Conservation (phyloP, 2,113 vertebrate species). For the Apeltes quadracus region DNA sequence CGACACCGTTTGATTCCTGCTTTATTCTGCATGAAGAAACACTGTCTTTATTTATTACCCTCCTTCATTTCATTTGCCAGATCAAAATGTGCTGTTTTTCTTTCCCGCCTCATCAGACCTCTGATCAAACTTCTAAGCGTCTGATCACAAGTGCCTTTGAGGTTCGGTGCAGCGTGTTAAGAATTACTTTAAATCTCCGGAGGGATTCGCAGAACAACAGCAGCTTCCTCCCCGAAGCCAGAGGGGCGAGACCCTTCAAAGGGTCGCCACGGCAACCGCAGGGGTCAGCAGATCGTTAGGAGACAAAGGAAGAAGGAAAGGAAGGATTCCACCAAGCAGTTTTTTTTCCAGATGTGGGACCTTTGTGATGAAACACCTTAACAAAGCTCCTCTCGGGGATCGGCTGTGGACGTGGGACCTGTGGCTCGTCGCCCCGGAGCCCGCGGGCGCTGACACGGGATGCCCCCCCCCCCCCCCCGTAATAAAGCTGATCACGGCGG, state of each 20-base stretch:
- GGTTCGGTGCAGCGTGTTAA: slow-evolving; percentile 13
- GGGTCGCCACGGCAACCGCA: neutral
- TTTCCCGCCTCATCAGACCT: slow-evolving; percentile 26
- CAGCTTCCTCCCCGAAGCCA: neutral
- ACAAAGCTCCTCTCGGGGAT: no score
- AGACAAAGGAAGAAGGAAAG: no score
- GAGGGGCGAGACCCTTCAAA: neutral
- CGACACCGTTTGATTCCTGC: slow-evolving; percentile 26
- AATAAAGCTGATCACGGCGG: slow-evolving; percentile 66
- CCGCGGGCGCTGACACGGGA: slow-evolving; percentile 31
- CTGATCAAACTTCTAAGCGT: slow-evolving; percentile 54
- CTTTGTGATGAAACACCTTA: neutral
- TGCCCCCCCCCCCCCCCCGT: slow-evolving; percentile 54
- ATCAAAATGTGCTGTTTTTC: slow-evolving; percentile 54
- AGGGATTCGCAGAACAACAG: slow-evolving; percentile 38
- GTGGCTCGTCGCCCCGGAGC: slow-evolving; percentile 27
- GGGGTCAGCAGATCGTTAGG: neutral
- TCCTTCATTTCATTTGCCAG: slow-evolving; percentile 46
- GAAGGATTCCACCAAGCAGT: no score
- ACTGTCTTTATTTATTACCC: slow-evolving; percentile 43
- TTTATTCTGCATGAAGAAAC: slow-evolving; percentile 14
- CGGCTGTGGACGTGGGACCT: no score
- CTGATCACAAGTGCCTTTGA: slow-evolving; percentile 54
- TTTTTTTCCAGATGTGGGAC: neutral
- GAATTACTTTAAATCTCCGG: slow-evolving; percentile 44